Base-by-base conservation (phyloP, 2,113 vertebrate genomes). In the Pseudonaja textilis region DNA sequence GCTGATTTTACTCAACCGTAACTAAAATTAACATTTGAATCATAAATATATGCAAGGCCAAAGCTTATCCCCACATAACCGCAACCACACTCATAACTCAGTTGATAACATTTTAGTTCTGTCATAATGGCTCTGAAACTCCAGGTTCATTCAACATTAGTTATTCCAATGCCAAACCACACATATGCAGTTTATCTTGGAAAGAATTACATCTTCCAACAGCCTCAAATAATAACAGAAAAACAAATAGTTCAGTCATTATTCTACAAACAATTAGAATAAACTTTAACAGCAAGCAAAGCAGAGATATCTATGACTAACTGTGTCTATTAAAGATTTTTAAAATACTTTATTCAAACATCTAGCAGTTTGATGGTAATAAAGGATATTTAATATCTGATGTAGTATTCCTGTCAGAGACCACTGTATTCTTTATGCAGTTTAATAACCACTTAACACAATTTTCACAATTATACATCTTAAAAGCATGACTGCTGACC, bases 81-180 rank as follows among this genome's bases (percentile, higher is more conserved):
- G 94, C 93, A 95, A 94, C 85, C 74, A 91, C 93, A 94, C 91
- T 74, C 93, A 93, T 94, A 95, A 93, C 57, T 95, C 92, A 94
- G 88, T 29, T 93, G 93, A 95, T 96, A 95, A 90, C 61, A 69
- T 89, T 94, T 96, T 94, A 92, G 95, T 94, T 89, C 95, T 94
- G 95, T 92, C 93, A 94, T 93, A 96, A 97, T 95, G 96, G 90
- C 93, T 96, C 96, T 95, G 95, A 96, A 97, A 96, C 93, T 95
- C 94, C 85, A 96, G 92, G 92, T 94, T 94, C 90, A 96, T 97
- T 96, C 39, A 57, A 59, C 69, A 94, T 95, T 87, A 91, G 93
- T 56, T 69, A 94, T 95, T 96, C 92, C 97, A 95, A 96, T 97
- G 97, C 95, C 97, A 97, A 97, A 96, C 96, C 95, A 95, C 95